Base-by-base conservation (phyloP, 2,797 vertebrate genomes). In the Urosaurus nigricauda region DNA sequence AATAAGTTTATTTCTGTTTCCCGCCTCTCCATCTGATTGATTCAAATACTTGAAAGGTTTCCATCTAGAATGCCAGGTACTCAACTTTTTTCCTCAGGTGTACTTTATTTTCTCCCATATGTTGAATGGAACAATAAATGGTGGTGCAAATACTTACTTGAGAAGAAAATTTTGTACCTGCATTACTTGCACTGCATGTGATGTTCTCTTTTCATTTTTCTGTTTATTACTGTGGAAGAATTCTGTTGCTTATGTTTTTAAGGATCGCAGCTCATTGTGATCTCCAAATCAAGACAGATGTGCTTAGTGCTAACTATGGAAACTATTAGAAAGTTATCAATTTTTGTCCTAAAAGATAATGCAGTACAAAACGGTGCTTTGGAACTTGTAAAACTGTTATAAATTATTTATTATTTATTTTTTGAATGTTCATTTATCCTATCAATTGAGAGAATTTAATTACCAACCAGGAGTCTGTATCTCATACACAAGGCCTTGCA, bases 371-470 rank as follows among this genome's bases (percentile, higher is more conserved):
- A 9, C 43, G n/a, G 63, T 19, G 37, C 37, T 68, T 83, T 68
- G 24, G 60, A 65, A 75, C 5, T 68, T 83, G 37, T n/a, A 24
- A 26, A 63, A 83, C 26, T 83, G 21, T 65, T 47, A n/a, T 26
- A n/a, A 51, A 47, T 80, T 87, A 56, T 87, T 80, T 37, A 56
- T 32, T 80, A 53, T 87, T 79, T 78, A 53, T 51, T 86, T 79
- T 47, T 84, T 56, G 68, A 75, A 63, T 8, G 40, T 56, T 4
- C 2, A 5, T 83, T 47, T 65, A 65, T 24, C 35, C n/a, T 47
- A 13, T 35, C 65, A 32, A 83, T 47, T 43, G 24, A 63, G 32
- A 17, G 32, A 37, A 16, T 5, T 8, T 88, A 37, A 65, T 5
- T 1, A 63, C 7, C 29, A 47, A 9, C 17, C n/a, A 75, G 24